These are phyloP conservation scores for Hoplias malabaricus DNA, from an alignment of 2,113 vertebrate species.

Conservation along the genomic window DNA sequence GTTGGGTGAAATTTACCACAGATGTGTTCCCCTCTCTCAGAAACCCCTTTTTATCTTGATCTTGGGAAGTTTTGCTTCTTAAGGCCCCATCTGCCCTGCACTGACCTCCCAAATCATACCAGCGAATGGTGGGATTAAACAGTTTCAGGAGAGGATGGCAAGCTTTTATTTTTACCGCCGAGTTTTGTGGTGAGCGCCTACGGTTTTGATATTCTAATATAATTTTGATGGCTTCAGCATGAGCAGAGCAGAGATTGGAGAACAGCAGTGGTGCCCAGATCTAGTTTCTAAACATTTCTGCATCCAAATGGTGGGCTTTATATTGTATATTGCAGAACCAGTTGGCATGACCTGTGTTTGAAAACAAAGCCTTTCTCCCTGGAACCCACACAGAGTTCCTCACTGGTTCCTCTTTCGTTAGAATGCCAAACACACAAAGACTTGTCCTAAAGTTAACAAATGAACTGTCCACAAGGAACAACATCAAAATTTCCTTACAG, in stretches of 20 bases:
- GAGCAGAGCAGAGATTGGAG: neutral
- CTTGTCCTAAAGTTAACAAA: neutral
- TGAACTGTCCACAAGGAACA: neutral
- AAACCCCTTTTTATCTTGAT: slow-evolving; percentile 4
- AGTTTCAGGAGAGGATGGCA: neutral
- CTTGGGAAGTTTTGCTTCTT: slow-evolving; percentile 20
- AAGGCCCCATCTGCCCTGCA: neutral
- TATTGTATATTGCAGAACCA: neutral
- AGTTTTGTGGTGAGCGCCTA: neutral
- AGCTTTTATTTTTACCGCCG: slow-evolving; percentile 26
- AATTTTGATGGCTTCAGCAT: slow-evolving; percentile 23
- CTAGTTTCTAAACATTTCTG: slow-evolving; percentile 6
- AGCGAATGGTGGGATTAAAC: neutral
- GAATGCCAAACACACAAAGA: neutral
- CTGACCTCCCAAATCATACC: neutral
- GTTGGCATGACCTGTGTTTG: neutral
- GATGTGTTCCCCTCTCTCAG: slow-evolving; percentile 30
- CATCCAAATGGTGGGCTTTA: slow-evolving; percentile 10
- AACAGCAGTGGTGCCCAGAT: neutral
- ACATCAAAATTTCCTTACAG: neutral
- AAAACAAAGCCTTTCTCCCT: slow-evolving; percentile 26
- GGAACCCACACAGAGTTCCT: neutral
- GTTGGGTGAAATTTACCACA: slow-evolving; percentile 42
- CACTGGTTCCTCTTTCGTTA: neutral
- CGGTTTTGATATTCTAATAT: slow-evolving; percentile 19